Base-by-base conservation (phyloP, 1,140 invertebrate species). In the Lysiphlebus fabarum region DNA sequence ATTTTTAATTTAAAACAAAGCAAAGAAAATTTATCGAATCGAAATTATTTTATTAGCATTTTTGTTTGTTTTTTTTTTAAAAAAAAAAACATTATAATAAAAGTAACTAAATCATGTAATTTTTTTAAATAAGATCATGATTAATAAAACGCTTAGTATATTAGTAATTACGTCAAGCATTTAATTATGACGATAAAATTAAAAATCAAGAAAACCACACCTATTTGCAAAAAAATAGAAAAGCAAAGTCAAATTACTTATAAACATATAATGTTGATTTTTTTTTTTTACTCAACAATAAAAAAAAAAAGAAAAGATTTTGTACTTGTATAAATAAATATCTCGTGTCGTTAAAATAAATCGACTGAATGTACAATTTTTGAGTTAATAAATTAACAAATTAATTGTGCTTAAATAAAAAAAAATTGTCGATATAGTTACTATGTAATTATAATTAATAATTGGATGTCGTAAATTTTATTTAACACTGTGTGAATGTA, bases 271-370 rank as follows among this genome's bases (percentile, higher is more conserved):
- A 26, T 26, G 17, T 26, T 26, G 17, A 26, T 26, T 26, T 26
- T 26, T 26, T 17, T 26, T 0, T 26, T 26, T 26, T 26, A 26
- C 17, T 26, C 17, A 26, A 26, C 70, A 68, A 65, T 71, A 76
- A 71, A 72, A 77, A 76, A 76, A 77, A 47, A 77, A 72, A 67
- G 61, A 47, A 77, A 72, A 67, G 61, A 74, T 72, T 77, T 77
- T 77, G 71, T 77, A 76, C 73, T 69, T 78, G 71, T 77, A 78
- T 75, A 75, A 68, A 66, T 6, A 45, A 49, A 45, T 14, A 44
- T 26, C 11, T 36, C 17, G n/a, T 14, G 43, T 44, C 56, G 59
- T 58, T 17, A 26, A 26, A 26, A 26, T 70, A 60, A 57, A 48
- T 47, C 61, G 62, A 68, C 62, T 62, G 63, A 59, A 26, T 26